Evolutionary conservation across 2,797 vertebrate genomes (phyloP).

Genomic region (Hybognathus amarus): DNA sequence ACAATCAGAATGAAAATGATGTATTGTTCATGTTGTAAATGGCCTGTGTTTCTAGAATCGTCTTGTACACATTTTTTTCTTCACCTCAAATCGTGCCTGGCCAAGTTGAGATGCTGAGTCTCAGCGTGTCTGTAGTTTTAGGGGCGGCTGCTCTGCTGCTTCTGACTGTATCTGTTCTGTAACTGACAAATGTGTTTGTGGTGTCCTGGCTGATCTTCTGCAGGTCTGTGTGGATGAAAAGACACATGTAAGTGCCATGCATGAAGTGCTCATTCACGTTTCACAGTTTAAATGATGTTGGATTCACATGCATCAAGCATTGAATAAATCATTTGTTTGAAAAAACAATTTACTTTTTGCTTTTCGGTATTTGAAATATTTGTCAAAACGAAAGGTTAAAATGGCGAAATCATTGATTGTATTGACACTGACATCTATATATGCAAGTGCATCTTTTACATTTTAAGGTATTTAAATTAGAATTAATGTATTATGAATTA

Average conservation of each 20-base stretch:
- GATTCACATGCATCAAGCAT: slow-evolving; percentile 3
- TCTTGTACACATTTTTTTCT: background rate
- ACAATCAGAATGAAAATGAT: background rate
- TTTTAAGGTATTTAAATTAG: background rate
- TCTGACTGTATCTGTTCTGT: slow-evolving; percentile 7
- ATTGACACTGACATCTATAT: background rate
- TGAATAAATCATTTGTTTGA: slow-evolving; percentile 24
- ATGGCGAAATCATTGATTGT: background rate
- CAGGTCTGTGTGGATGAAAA: slow-evolving; percentile 3
- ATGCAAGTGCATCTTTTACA: background rate
- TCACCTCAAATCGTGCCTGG: slow-evolving; percentile 1
- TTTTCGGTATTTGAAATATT: background rate
- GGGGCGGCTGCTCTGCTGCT: background rate
- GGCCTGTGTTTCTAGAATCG: background rate
- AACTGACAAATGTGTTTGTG: slow-evolving; percentile 15
- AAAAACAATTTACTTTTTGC: background rate
- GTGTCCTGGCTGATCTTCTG: background rate
- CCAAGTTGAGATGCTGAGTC: slow-evolving; percentile 18
- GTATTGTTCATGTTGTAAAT: slow-evolving; percentile 15
- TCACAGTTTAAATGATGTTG: slow-evolving; percentile 8
- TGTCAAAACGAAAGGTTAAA: background rate
- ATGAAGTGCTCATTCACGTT: background rate
- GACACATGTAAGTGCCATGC: background rate
- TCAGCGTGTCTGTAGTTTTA: slow-evolving; percentile 5
- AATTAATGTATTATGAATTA: background rate